phyloP scores from a whole-genome alignment of 35 echinoderm and acorn worm species.

The Ptychodera flava region DNA sequence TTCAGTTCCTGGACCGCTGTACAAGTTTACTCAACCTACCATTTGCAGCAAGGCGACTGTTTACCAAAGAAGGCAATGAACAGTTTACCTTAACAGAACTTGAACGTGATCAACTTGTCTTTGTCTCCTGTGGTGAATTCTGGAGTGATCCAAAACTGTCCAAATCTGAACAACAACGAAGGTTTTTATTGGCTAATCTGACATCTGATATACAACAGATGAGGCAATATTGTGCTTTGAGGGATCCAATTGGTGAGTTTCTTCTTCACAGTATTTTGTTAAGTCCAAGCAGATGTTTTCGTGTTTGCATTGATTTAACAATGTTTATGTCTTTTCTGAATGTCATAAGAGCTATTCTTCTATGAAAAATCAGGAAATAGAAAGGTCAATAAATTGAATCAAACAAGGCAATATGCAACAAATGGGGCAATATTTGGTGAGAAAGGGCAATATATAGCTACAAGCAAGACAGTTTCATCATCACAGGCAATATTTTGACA shows the following conservation, averaged over 20 bases:
- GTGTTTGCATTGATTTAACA: too few relatives aligned
- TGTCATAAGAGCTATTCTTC: too few relatives aligned
- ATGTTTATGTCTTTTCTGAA: too few relatives aligned
- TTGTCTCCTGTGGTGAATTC: constrained; percentile 72
- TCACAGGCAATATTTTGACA: too few relatives aligned
- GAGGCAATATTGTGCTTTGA: constrained; percentile 65
- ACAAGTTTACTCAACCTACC: constrained; percentile 76
- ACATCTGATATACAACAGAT: constrained; percentile 84
- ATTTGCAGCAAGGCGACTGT: constrained; percentile 80
- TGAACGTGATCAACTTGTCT: constrained; percentile 76
- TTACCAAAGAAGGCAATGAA: constrained; percentile 61
- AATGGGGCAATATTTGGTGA: too few relatives aligned
- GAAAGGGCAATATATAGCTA: too few relatives aligned
- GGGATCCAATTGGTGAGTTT: constrained; percentile 60
- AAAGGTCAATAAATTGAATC: too few relatives aligned
- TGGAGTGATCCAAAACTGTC: constrained; percentile 78
- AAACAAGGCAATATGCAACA: too few relatives aligned
- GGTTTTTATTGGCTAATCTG: constrained; percentile 67
- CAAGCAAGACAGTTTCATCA: too few relatives aligned
- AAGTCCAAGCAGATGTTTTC: too few relatives aligned
- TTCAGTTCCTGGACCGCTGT: constrained; percentile 86
- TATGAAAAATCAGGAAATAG: too few relatives aligned
- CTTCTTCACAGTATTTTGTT: neutral
- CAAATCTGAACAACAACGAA: constrained; percentile 77
- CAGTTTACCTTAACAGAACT: constrained; percentile 42